phyloP scores from a whole-genome alignment of 1,140 invertebrate species.

The Neodiprion pinetum region DNA sequence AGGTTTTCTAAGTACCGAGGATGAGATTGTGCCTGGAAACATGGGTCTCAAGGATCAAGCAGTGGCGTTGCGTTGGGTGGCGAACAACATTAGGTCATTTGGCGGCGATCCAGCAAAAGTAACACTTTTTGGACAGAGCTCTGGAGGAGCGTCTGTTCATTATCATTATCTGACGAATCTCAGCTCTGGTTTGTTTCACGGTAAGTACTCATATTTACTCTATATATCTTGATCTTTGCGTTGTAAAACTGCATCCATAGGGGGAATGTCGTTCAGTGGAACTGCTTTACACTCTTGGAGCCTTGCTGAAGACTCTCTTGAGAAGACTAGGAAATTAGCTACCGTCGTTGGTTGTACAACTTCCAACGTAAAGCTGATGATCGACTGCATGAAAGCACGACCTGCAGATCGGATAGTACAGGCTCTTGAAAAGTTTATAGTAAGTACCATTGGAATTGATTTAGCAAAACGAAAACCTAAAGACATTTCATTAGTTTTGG shows the following conservation, averaged over 20 bases:
- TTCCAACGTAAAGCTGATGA: background rate
- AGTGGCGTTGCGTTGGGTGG: background rate
- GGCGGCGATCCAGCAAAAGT: background rate
- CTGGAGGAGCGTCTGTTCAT: background rate
- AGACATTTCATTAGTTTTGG: background rate
- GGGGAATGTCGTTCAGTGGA: background rate
- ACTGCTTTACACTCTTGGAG: background rate
- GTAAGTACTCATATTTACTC: background rate
- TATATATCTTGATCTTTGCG: background rate
- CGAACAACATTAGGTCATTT: background rate
- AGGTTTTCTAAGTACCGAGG: background rate
- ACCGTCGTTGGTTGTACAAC: conserved; percentile 62
- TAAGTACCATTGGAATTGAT: background rate
- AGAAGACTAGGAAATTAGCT: conserved; percentile 65
- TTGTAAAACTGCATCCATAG: background rate
- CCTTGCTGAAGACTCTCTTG: conserved; percentile 59
- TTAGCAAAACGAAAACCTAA: background rate
- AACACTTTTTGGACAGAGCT: background rate
- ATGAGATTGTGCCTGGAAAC: background rate
- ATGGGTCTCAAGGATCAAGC: background rate
- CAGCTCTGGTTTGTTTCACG: background rate
- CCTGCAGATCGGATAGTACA: background rate
- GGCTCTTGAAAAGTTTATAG: background rate
- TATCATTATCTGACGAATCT: background rate
- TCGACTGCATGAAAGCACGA: conserved; percentile 17